These are phyloP conservation scores for Carapus acus DNA, from an alignment of 2,797 vertebrate species.

Conservation along the genomic window DNA sequence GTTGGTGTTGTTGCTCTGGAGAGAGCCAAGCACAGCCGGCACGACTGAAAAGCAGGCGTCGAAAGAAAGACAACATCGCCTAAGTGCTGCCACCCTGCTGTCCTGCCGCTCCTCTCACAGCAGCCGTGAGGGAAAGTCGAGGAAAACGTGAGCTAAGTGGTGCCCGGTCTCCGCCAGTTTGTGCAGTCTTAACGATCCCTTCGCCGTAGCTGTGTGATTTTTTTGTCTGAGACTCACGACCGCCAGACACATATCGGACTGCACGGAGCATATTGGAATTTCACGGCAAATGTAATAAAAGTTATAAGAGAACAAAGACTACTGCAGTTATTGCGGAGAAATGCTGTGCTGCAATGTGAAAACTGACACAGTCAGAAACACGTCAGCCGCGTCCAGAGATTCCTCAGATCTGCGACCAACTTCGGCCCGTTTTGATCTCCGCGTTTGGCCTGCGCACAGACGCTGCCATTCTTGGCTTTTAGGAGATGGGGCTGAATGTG, in stretches of 20 bases:
- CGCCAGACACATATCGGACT: neutral
- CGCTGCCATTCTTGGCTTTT: conserved; percentile 3
- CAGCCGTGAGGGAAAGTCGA: conserved; percentile 56
- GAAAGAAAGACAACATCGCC: conserved; percentile 45
- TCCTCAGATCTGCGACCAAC: neutral
- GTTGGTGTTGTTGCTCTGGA: conserved; percentile 66
- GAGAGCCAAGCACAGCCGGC: conserved; percentile 48
- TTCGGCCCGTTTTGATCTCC: neutral
- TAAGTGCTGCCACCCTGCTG: conserved; percentile 30
- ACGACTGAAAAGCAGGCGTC: conserved; percentile 40
- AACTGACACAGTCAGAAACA: neutral
- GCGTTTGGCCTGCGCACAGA: conserved; percentile 1
- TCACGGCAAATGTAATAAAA: neutral
- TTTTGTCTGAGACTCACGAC: conserved; percentile 10
- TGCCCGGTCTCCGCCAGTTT: conserved; percentile 51
- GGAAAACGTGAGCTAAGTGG: conserved; percentile 64
- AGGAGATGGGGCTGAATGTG: conserved; percentile 1
- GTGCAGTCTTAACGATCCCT: conserved; percentile 37
- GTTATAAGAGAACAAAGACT: neutral
- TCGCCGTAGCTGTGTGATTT: no score
- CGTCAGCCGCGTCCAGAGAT: neutral
- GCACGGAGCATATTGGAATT: no score
- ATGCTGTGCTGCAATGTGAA: neutral
- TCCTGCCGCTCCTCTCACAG: conserved; percentile 47
- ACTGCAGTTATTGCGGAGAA: neutral